Percentiles rank a stretch among this genome's conserved stretches.
These are phyloP conservation scores for Lysandra bellargus DNA, from an alignment of 2,888 invertebrate genomes.

Conservation along the genomic window DNA sequence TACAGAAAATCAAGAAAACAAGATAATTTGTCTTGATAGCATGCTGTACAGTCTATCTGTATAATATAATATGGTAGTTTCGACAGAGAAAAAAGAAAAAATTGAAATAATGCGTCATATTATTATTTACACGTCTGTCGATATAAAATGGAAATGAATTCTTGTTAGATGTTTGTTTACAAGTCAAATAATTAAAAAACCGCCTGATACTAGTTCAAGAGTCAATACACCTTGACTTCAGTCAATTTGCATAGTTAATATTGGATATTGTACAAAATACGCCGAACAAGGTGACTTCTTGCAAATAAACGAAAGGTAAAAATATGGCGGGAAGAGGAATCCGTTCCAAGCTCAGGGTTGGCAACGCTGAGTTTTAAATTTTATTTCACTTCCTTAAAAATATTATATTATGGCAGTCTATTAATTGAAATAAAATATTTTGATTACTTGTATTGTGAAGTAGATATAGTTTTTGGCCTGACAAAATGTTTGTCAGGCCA, in stretches of 20 bases:
- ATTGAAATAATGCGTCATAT: too few relatives aligned
- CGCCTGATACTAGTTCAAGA: constrained; percentile 12
- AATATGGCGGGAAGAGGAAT: constrained; percentile 10
- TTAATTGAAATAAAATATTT: too few relatives aligned
- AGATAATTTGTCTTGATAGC: too few relatives aligned
- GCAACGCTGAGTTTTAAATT: not conserved
- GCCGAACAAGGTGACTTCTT: constrained; percentile 5
- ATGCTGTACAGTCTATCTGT: too few relatives aligned
- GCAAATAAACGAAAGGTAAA: constrained; percentile 18
- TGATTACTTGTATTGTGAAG: too few relatives aligned
- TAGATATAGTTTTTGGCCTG: too few relatives aligned
- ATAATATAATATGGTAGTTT: too few relatives aligned
- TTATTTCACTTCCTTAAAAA: not conserved
- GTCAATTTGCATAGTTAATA: constrained; percentile 10
- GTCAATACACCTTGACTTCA: constrained; percentile 5
- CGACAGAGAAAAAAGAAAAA: too few relatives aligned
- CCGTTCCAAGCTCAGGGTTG: constrained; percentile 1
- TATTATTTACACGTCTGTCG: not conserved
- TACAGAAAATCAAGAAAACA: too few relatives aligned
- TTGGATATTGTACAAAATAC: constrained; percentile 11
- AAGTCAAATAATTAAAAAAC: constrained; percentile 1
- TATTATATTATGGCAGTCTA: too few relatives aligned
- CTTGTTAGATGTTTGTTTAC: not conserved
- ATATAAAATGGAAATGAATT: not conserved
- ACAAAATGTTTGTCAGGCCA: too few relatives aligned